Conservation (phyloP, 2,113 vertebrate genomes). For the Hippocampus comes region DNA sequence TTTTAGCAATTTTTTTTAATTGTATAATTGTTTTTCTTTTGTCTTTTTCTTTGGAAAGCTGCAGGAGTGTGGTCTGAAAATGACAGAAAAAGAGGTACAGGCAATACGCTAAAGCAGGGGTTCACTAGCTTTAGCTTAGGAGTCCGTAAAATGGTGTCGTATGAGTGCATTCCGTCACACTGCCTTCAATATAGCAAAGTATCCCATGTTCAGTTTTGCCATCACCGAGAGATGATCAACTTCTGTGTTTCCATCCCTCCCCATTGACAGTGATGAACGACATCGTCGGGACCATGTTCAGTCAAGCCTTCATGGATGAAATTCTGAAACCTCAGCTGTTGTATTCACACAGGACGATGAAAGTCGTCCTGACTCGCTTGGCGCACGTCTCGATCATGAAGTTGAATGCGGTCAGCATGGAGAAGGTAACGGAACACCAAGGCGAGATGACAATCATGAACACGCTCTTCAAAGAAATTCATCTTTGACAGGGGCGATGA, state of each 20-base stretch:
- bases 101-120: not conserved
- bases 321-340: conserved; percentile 88
- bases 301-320: conserved; percentile 86
- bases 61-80: conserved; percentile 90
- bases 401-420: conserved; percentile 91
- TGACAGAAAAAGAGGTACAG: conserved; percentile 89
- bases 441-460: no score
- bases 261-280: conserved; percentile 82
- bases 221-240: not conserved
- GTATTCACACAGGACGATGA: conserved; percentile 85
- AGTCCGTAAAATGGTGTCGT: no score
- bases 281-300: conserved; percentile 88
- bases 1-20: not conserved
- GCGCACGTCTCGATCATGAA: conserved; percentile 92
- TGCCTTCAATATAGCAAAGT: not conserved
- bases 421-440: conserved; percentile 73
- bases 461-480: no score
- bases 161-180: no score
- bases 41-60: conserved; percentile 30
- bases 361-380: conserved; percentile 83
- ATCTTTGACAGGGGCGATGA: no score
- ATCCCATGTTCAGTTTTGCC: no score
- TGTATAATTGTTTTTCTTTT: not conserved
- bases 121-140: not conserved
- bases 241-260: conserved; percentile 1